These are phyloP conservation scores for Psammodynastes pulverulentus DNA, from an alignment of 2,113 vertebrate species.

Conservation along the genomic window DNA sequence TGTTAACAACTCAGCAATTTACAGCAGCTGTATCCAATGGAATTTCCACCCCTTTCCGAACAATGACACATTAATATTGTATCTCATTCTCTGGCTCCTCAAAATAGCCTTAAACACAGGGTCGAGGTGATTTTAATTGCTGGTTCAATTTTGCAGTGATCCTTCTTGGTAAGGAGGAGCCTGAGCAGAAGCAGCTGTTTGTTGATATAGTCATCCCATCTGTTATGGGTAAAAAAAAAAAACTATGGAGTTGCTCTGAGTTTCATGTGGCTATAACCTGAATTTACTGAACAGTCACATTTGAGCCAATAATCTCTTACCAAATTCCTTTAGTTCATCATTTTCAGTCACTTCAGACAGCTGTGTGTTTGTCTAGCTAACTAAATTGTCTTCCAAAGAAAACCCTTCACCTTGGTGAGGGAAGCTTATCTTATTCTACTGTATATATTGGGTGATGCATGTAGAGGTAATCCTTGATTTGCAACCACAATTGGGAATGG, in stretches of 20 bases:
- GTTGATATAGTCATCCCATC: conserved; percentile 12
- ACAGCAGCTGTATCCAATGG: conserved; percentile 26
- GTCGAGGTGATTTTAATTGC: conserved; percentile 22
- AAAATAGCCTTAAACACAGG: conserved; percentile 36
- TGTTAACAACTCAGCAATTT: conserved; percentile 22
- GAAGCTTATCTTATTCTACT: background rate
- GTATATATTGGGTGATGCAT: background rate
- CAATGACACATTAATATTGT: conserved; percentile 15
- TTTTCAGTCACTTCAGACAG: background rate
- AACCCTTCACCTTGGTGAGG: too few relatives aligned
- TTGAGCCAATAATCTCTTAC: background rate
- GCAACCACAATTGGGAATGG: background rate
- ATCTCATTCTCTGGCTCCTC: conserved; percentile 21
- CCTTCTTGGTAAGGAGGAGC: background rate
- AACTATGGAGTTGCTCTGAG: background rate
- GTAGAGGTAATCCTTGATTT: background rate
- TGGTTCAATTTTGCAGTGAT: conserved; percentile 21
- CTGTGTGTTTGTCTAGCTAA: background rate
- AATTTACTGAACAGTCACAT: background rate
- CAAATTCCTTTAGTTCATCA: background rate
- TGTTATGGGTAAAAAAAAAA: background rate
- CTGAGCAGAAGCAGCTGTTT: conserved; percentile 15
- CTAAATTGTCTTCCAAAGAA: background rate
- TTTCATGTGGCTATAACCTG: background rate
- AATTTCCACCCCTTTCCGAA: conserved; percentile 17